These are phyloP conservation scores for Calycopis cecrops DNA, from an alignment of 1,140 invertebrate genomes.

Conservation along the genomic window DNA sequence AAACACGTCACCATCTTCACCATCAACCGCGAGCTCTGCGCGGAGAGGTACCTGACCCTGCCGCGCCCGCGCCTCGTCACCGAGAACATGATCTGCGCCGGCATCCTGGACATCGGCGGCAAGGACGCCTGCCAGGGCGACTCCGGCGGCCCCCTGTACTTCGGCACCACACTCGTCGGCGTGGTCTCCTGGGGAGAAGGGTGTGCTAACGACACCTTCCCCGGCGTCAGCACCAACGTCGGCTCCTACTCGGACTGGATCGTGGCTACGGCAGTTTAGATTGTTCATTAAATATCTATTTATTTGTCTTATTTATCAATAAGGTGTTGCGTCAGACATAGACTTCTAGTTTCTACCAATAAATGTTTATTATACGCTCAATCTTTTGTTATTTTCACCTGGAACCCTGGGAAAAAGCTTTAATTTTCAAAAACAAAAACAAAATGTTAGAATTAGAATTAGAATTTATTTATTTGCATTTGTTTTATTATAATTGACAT, in stretches of 20 bases:
- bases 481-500: too few species aligned
- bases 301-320: too few species aligned
- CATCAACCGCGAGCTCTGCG: constrained; percentile 34
- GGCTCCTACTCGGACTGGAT: constrained; percentile 58
- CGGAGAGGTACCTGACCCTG: constrained; percentile 24
- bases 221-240: constrained; percentile 77
- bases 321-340: too few species aligned
- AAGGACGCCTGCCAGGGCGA: constrained; percentile 81
- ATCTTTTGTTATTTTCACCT: too few species aligned
- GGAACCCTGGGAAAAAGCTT: too few species aligned
- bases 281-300: too few species aligned
- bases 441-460: too few species aligned
- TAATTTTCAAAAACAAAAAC: too few species aligned
- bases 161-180: constrained; percentile 51
- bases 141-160: constrained; percentile 79
- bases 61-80: constrained; percentile 27
- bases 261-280: constrained; percentile 30
- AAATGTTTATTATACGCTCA: too few species aligned
- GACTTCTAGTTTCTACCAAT: too few species aligned
- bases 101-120: constrained; percentile 34
- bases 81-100: constrained; percentile 46
- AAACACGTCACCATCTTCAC: constrained; percentile 30
- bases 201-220: constrained; percentile 69
- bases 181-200: constrained; percentile 73
- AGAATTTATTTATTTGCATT: too few species aligned